phyloP scores from a whole-genome alignment of 2,797 vertebrate species.

The Lutjanus argentimaculatus region DNA sequence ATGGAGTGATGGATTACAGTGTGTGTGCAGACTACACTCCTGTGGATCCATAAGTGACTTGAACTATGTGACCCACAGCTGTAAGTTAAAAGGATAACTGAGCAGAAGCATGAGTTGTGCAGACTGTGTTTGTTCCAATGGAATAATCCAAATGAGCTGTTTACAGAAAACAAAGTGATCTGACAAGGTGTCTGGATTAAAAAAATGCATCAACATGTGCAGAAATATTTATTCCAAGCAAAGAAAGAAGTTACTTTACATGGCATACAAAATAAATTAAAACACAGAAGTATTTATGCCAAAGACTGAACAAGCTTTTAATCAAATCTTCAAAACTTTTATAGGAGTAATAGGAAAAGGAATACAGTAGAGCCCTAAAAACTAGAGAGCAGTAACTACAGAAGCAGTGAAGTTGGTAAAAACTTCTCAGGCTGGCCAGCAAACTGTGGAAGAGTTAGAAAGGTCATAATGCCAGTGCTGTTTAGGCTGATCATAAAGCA shows the following conservation, averaged over 20 bases:
- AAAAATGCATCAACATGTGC: not conserved
- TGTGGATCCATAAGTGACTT: constrained; percentile 22
- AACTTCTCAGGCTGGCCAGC: not conserved
- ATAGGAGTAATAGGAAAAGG: too few species aligned
- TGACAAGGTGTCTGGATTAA: not conserved
- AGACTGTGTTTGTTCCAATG: constrained; percentile 1
- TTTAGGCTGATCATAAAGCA: not conserved
- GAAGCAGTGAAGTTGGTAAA: not conserved
- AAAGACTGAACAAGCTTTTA: not conserved
- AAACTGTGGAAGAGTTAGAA: not conserved
- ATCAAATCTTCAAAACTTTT: too few species aligned
- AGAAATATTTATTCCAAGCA: not conserved
- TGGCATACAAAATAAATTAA: not conserved
- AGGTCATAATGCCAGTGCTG: not conserved
- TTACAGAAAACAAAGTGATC: not conserved
- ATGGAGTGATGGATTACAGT: constrained; percentile 40
- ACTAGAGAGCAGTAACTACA: not conserved
- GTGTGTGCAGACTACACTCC: constrained; percentile 21
- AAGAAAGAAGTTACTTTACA: not conserved
- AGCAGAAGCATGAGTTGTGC: not conserved
- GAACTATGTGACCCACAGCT: constrained; percentile 20
- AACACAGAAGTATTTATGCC: too few species aligned
- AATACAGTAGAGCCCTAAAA: not conserved
- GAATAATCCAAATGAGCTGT: constrained; percentile 15
- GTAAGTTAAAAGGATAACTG: constrained; percentile 7